These are phyloP conservation scores for Apis dorsata DNA, from an alignment of 1,140 invertebrate genomes.

Conservation along the genomic window DNA sequence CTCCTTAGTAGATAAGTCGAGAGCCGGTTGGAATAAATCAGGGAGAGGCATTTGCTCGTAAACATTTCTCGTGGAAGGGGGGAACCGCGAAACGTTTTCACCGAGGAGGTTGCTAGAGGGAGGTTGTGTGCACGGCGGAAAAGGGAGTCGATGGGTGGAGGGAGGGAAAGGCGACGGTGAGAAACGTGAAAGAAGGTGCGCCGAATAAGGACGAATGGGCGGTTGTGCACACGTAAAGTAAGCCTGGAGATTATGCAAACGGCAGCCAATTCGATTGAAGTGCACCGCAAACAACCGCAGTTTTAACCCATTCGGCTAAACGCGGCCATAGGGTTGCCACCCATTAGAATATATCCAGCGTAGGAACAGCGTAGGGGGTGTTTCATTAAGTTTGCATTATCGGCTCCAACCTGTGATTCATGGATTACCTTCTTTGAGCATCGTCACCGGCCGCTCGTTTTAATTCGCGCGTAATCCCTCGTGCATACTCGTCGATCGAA, in stretches of 20 bases:
- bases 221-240: constrained; percentile 26
- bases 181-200: background rate
- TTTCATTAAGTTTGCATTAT: constrained; percentile 30
- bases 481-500: background rate
- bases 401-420: background rate
- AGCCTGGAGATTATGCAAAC: constrained; percentile 77
- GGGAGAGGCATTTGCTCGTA: no score
- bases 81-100: no score
- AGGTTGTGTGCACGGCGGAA: no score
- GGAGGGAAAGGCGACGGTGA: background rate
- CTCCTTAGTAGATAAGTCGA: background rate
- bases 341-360: constrained; percentile 76
- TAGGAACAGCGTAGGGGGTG: background rate
- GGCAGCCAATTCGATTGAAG: constrained; percentile 79
- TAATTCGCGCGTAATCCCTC: background rate
- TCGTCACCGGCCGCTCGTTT: background rate
- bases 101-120: no score
- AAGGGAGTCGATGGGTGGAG: constrained; percentile 12
- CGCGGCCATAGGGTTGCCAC: constrained; percentile 62
- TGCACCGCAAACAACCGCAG: constrained; percentile 79
- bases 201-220: no score
- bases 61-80: no score
- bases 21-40: no score
- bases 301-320: constrained; percentile 77
- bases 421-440: background rate